Conservation (phyloP, 2,113 vertebrate species). For the Anser cygnoides region DNA sequence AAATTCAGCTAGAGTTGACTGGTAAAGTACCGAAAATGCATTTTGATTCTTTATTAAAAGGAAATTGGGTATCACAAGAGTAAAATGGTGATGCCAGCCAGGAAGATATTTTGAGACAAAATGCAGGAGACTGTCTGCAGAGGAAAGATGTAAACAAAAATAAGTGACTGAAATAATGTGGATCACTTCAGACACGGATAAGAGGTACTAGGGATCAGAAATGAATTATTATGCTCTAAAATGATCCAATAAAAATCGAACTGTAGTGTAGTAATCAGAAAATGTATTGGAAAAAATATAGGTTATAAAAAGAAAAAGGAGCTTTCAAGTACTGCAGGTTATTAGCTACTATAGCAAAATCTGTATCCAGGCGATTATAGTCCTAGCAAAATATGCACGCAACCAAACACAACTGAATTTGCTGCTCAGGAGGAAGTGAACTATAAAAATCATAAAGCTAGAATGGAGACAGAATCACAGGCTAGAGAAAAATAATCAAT, state of each 20-base stretch:
- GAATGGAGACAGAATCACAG: conserved; percentile 23
- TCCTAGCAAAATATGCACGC: conserved; percentile 22
- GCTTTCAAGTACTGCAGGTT: conserved; percentile 36
- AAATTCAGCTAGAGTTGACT: neutral
- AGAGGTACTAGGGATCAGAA: conserved; percentile 60
- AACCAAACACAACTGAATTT: conserved; percentile 6
- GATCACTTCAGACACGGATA: conserved; percentile 31
- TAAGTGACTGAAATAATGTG: conserved; percentile 47
- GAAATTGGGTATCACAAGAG: conserved; percentile 47
- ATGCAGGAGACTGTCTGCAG: neutral
- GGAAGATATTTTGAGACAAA: conserved; percentile 7
- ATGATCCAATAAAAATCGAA: conserved; percentile 69
- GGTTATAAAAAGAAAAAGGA: conserved; percentile 59
- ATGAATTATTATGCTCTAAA: conserved; percentile 65
- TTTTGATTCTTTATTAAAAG: conserved; percentile 41
- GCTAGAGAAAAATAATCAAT: conserved; percentile 70
- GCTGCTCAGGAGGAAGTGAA: conserved; percentile 50
- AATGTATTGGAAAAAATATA: conserved; percentile 46
- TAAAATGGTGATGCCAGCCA: conserved; percentile 8
- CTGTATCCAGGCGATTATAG: neutral
- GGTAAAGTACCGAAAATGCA: conserved; percentile 19
- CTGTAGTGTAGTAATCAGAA: conserved; percentile 54
- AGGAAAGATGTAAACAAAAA: conserved; percentile 62
- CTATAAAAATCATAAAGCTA: conserved; percentile 56
- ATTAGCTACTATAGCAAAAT: conserved; percentile 37